Conservation (phyloP, 2,113 vertebrate species). For the Mastomys natalensis region DNA sequence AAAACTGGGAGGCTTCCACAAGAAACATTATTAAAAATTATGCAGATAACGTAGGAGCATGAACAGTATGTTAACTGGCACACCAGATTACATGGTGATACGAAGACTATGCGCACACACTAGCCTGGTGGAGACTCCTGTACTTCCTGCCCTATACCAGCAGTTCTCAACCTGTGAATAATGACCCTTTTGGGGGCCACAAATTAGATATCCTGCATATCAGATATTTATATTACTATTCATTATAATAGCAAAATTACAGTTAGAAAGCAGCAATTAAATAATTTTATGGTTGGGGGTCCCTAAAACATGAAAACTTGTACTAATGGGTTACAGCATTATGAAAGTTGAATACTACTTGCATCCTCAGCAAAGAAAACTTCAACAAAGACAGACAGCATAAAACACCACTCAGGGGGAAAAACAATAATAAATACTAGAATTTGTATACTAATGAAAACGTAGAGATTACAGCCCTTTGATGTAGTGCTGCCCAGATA, state of each 20-base stretch:
- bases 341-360: neutral
- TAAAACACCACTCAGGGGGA: neutral
- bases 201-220: neutral
- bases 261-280: neutral
- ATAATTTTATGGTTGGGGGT: neutral
- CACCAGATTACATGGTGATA: neutral
- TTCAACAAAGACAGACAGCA: neutral
- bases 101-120: neutral
- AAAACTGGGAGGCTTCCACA: conserved; percentile 27
- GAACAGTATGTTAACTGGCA: neutral
- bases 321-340: neutral
- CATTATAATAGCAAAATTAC: neutral
- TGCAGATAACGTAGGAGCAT: neutral
- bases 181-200: neutral
- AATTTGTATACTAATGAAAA: conserved; percentile 32
- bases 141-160: neutral
- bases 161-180: neutral
- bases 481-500: neutral
- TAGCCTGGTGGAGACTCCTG: neutral
- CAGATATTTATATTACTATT: neutral
- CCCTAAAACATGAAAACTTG: neutral
- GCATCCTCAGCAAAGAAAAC: neutral
- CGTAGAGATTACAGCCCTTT: neutral
- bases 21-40: conserved; percentile 31
- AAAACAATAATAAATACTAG: neutral